phyloP scores from a whole-genome alignment of 2,888 invertebrate genomes.

The Ochlodes sylvanus region DNA sequence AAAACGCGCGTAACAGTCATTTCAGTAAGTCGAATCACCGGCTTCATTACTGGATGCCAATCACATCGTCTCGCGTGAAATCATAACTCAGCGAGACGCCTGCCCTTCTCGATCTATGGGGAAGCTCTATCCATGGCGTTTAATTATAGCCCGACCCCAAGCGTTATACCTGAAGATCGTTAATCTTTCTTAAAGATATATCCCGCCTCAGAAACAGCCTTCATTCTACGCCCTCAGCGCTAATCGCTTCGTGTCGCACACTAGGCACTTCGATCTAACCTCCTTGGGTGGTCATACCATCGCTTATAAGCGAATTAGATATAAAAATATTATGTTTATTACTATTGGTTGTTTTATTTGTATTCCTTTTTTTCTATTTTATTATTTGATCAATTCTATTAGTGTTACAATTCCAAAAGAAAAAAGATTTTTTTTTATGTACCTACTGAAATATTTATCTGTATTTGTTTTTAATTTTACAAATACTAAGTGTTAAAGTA shows the following conservation, averaged over 20 bases:
- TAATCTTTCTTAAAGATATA: conserved; percentile 85
- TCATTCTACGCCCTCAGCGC: conserved; percentile 62
- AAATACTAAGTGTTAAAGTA: too few species aligned
- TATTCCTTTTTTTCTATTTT: too few species aligned
- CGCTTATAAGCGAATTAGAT: background rate
- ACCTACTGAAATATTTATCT: too few species aligned
- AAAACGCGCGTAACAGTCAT: background rate
- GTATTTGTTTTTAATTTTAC: too few species aligned
- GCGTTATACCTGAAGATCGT: conserved; percentile 81
- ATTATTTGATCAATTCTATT: too few species aligned
- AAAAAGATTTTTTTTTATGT: too few species aligned
- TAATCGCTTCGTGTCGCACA: conserved; percentile 75
- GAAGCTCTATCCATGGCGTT: conserved; percentile 82
- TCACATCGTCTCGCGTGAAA: conserved; percentile 77
- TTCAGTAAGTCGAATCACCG: conserved; percentile 66
- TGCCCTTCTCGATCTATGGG: conserved; percentile 80
- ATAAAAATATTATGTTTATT: too few species aligned
- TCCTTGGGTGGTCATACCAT: conserved; percentile 1
- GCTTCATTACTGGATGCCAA: conserved; percentile 77
- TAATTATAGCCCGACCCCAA: conserved; percentile 81
- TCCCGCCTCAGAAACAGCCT: conserved; percentile 67
- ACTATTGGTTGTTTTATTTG: too few species aligned
- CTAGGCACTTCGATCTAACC: conserved; percentile 49
- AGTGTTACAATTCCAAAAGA: too few species aligned
- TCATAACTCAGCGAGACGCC: conserved; percentile 83